Base-by-base conservation (phyloP, 2,113 vertebrate genomes). In the Galeopterus variegatus region DNA sequence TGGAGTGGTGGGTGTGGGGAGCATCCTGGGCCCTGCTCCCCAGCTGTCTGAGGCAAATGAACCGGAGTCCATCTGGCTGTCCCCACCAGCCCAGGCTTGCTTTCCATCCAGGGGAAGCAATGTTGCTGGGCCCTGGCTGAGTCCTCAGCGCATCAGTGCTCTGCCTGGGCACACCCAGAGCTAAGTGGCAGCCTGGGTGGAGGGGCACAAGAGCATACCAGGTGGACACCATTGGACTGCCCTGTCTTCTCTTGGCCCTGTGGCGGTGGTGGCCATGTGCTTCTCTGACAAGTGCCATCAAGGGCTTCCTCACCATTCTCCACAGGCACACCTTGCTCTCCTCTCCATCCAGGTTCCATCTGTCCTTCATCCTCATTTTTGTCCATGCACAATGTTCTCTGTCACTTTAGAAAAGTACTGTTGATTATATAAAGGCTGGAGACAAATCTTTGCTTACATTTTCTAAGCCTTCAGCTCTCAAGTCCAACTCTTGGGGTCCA, bases 61-160 rank as follows among this genome's bases (percentile, higher is more conserved):
- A 97, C 96, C 94, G 90, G 45, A 97, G 97, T 96, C 96, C 97
- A 97, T 97, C 96, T 97, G 97, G 96, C 96, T 90, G 41, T 93
- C 54, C 72, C 24, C 73, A 48, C 85, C 4, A 3, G 36, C 33
- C 62, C 83, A 85, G 60, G 95, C 92, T 77, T 33, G 70, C 79
- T 87, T 97, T 87, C 96, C 93, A 54, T 90, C 64, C 86, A 17
- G 64, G 89, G 89, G 41, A 4, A 0, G 70, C 87, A 15, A 19
- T 28, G 94, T 56, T 41, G 1, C 1, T 60, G 83, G 82, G 50
- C 8, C 33, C 79, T 41, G 64, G 79, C 52, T 80, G 60, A 52
- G 86, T 67, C 36, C 65, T 89, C 2, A 33, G 81, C 15, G 54
- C 60, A 9, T 64, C 45, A 17, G 1, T 19, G 50, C 15, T 73